Evolutionary conservation across 2,888 invertebrate species (phyloP).

Genomic region (Cyclophora punctaria): DNA sequence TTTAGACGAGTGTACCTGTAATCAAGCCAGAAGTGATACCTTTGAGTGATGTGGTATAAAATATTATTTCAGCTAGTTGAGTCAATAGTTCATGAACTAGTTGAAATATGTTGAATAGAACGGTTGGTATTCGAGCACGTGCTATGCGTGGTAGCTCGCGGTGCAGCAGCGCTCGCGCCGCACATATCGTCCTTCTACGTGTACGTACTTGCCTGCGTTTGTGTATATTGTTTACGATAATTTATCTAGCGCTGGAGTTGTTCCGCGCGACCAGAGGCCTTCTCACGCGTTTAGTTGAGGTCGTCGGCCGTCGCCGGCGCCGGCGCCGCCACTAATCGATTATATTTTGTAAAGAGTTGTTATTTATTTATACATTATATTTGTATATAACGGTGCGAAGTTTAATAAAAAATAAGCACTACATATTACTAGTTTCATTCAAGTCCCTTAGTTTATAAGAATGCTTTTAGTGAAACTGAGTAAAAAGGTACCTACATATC

Average conservation of each 20-base stretch:
- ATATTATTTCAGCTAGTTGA: too few relatives aligned
- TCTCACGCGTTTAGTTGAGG: constrained; percentile 46
- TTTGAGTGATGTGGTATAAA: too few relatives aligned
- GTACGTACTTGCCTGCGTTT: constrained; percentile 15
- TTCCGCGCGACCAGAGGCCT: constrained; percentile 45
- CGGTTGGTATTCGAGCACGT: too few relatives aligned
- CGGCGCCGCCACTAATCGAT: constrained; percentile 36
- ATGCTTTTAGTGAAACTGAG: too few relatives aligned
- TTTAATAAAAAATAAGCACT: constrained; percentile 70
- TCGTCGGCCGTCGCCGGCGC: constrained; percentile 15
- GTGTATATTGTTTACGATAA: constrained; percentile 20
- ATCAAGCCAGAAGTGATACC: too few relatives aligned
- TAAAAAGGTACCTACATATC: too few relatives aligned
- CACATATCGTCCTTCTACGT: constrained; percentile 27
- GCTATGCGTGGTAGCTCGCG: not conserved
- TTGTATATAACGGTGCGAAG: constrained; percentile 71
- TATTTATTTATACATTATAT: constrained; percentile 73
- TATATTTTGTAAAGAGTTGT: constrained; percentile 71
- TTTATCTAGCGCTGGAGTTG: constrained; percentile 10
- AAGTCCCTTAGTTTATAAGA: not conserved
- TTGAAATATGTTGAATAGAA: too few relatives aligned
- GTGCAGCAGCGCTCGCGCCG: not conserved
- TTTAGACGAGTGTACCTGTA: too few relatives aligned
- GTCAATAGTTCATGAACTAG: too few relatives aligned
- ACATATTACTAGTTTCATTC: constrained; percentile 42